Conservation (phyloP, 2,888 invertebrate species). For the Lacanobia oleracea region DNA sequence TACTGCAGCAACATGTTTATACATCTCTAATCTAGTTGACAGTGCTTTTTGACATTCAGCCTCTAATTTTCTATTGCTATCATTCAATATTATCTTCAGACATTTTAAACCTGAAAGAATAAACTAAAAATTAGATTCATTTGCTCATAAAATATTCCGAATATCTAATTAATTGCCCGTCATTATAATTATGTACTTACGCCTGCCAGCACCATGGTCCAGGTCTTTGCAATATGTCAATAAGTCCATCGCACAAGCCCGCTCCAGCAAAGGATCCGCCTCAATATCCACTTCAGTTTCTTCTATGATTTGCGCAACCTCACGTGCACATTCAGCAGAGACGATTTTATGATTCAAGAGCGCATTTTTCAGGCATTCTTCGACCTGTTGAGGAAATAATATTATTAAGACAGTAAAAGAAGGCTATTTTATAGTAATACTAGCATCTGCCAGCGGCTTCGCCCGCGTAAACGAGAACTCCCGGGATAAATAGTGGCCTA, state of each 20-base stretch:
- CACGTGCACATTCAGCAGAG: conserved; percentile 94
- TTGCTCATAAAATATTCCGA: not conserved
- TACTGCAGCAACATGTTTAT: conserved; percentile 95
- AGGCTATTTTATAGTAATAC: not conserved
- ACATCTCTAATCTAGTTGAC: conserved; percentile 96
- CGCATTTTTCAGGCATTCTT: conserved; percentile 97
- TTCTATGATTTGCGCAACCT: conserved; percentile 97
- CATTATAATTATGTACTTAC: conserved; percentile 89
- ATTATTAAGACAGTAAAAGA: not conserved
- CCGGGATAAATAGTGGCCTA: no score
- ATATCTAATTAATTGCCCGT: conserved; percentile 4
- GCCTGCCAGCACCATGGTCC: conserved; percentile 97
- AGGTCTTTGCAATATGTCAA: conserved; percentile 95
- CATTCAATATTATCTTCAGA: conserved; percentile 92
- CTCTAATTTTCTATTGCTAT: conserved; percentile 93
- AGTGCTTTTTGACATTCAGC: conserved; percentile 95
- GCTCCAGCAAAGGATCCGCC: conserved; percentile 97
- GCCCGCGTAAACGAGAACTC: no score
- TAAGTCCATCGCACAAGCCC: conserved; percentile 96
- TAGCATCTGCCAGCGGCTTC: not conserved
- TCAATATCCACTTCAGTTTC: conserved; percentile 98
- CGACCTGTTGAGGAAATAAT: conserved; percentile 87
- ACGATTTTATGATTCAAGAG: conserved; percentile 94
- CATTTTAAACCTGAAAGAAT: conserved; percentile 93
- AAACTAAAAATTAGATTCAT: not conserved